Base-by-base conservation (phyloP, 1,140 invertebrate genomes). In the Drosophila truncata region DNA sequence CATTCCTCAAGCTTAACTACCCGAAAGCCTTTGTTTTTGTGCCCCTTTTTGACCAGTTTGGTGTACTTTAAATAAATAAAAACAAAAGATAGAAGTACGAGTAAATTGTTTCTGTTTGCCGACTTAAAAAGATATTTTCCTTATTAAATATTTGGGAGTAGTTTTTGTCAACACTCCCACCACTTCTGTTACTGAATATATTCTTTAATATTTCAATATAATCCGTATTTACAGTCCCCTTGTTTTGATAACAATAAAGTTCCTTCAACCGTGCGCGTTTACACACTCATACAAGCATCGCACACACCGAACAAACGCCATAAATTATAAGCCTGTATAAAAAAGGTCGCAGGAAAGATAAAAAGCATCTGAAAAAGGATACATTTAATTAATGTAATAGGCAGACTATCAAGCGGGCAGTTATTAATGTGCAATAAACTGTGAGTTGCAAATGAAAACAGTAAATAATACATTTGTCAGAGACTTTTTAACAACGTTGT, bases 361-460 rank as follows among this genome's bases (percentile, higher is more conserved):
- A 64, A 46, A 66, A 10, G 8, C 13, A 65, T 33, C 39, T 41
- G 55, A 64, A 64, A 63, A 62, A 33, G 27, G 16, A 42, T 57
- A 83, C 55, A 62, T 27, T 59, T 65, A 63, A 66, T 66, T 66
- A 47, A 46, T 66, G 61, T 64, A 66, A 66, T 66, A 44, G 64
- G 23, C 64, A n/a, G 20, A 23, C 64, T 27, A 66, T 66, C 41
- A 66, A 46, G 41, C 33, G 25, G n/a, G n/a, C 33, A 37, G 31
- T 66, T 66, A 66, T 64, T 37, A 63, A 66, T 66, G 64, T 47
- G 64, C 59, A 63, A 47, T 64, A 37, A 66, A 64, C 42, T 64
- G 59, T 66, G 42, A 23, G 33, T 8, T 18, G 14, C 27, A 31
- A 42, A 33, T 64, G 27, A 42, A 25, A 65, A 42, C 37, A 23